Base-by-base conservation (phyloP, 1,140 invertebrate genomes). In the Bombyx mandarina region DNA sequence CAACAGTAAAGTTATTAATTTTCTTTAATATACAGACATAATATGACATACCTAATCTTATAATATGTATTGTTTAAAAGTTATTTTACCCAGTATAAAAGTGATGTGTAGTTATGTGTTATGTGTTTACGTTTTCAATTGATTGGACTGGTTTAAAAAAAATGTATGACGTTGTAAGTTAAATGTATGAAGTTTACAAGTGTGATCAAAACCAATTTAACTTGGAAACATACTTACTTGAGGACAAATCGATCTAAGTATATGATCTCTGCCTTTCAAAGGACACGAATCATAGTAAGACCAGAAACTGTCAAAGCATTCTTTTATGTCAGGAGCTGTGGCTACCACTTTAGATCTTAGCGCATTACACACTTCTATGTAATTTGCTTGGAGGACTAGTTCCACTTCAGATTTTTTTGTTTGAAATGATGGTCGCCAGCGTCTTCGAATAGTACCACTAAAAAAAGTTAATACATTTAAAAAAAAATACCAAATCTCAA, bases 201-300 rank as follows among this genome's bases (percentile, higher is more conserved):
- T 50, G 46, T 4, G 56, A 1, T 54, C 22, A 1, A 49, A 49
- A 49, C 7, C 6, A 12, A 8, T 18, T 12, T 18, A 49, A 49
- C 7, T n/a, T 53, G 9, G 45, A 52, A 51, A 43, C 9, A 12
- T 45, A 52, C 48, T 59, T 56, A 95, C 94, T 82, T 95, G 91
- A 10, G 96, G 95, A 88, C 95, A 97, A 70, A 98, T 91, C 54
- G 94, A 94, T 43, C 92, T 88, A 26, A 98, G 73, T 66, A 98
- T 96, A 55, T 92, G 88, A 84, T 97, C 93, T 65, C 96, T 89
- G 4, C 90, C 95, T 67, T 88, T 89, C 44, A 97, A 78, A 8
- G 93, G 93, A 56, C 90, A 79, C 44, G 88, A 69, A 63, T 88
- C 65, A 83, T 94, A 90, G 18, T 89, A 88, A 3, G 89, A 67